Conservation (phyloP, 2,888 invertebrate species). For the Morpho deidamia region DNA sequence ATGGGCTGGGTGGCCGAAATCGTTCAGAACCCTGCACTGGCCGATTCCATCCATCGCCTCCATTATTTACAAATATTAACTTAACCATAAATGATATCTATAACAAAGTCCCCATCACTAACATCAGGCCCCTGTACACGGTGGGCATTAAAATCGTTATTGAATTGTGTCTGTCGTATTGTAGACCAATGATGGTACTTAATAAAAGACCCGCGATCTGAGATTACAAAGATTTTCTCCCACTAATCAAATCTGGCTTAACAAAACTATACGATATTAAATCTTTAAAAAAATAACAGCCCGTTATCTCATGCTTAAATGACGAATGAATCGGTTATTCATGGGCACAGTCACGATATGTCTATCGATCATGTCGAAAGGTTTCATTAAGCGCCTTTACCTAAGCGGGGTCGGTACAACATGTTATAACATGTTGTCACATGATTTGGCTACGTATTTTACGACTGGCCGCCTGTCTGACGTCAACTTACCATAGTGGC, state of each 20-base stretch:
- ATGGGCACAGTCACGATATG: too few species aligned
- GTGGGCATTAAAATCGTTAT: constrained; percentile 66
- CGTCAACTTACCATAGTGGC: too few species aligned
- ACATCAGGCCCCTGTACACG: constrained; percentile 44
- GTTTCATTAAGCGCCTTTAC: too few species aligned
- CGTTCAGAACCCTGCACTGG: too few species aligned
- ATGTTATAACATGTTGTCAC: background rate
- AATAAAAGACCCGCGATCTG: constrained; percentile 21
- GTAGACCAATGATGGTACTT: constrained; percentile 54
- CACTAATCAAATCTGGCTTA: constrained; percentile 23
- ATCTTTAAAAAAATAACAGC: too few species aligned
- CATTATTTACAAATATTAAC: too few species aligned
- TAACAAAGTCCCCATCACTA: constrained; percentile 34
- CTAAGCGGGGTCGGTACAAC: background rate
- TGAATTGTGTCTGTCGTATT: constrained; percentile 63
- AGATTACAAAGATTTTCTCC: constrained; percentile 20
- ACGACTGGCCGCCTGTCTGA: background rate
- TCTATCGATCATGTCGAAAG: too few species aligned
- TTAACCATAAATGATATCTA: too few species aligned
- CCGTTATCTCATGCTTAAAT: too few species aligned
- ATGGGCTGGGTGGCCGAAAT: too few species aligned
- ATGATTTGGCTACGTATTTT: background rate
- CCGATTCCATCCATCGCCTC: too few species aligned
- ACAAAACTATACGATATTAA: constrained; percentile 10
- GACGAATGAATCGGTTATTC: too few species aligned